Conservation (phyloP, 2,888 invertebrate species). For the Oasisia sp. region DNA sequence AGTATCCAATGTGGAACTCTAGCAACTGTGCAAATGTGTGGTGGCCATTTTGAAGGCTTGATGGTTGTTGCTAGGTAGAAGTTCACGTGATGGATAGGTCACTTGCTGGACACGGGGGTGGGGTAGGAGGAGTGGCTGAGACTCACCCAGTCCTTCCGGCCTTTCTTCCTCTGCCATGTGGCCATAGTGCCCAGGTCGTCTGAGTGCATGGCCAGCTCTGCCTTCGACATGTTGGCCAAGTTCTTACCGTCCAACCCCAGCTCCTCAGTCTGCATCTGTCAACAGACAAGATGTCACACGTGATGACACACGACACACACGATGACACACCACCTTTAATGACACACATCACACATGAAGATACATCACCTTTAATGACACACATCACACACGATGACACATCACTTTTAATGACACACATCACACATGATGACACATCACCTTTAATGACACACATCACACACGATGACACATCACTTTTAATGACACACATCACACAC, state of each 20-base stretch:
- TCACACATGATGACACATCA: not conserved
- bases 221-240: slow-evolving; percentile 56
- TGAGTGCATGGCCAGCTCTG: slow-evolving; percentile 58
- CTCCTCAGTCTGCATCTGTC: slow-evolving; percentile 49
- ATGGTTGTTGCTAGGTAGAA: too few species aligned
- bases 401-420: too few species aligned
- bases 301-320: not conserved
- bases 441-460: too few species aligned
- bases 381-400: too few species aligned
- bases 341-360: not conserved
- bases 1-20: too few species aligned
- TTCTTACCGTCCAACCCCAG: slow-evolving; percentile 39
- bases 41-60: too few species aligned
- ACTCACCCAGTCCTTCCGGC: slow-evolving; percentile 28
- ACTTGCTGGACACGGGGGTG: too few species aligned
- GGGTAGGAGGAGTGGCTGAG: not conserved
- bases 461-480: too few species aligned
- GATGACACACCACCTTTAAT: not conserved
- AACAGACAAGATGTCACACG: not conserved
- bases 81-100: too few species aligned
- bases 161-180: slow-evolving; percentile 46
- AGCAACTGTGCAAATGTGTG: too few species aligned
- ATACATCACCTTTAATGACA: not conserved
- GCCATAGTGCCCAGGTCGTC: slow-evolving; percentile 49
- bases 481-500: too few species aligned